Percentiles rank a stretch among this genome's conserved stretches.
These are phyloP conservation scores for Chlamydotis undulata DNA, from an alignment of 2,113 vertebrate genomes.

Conservation along the genomic window DNA sequence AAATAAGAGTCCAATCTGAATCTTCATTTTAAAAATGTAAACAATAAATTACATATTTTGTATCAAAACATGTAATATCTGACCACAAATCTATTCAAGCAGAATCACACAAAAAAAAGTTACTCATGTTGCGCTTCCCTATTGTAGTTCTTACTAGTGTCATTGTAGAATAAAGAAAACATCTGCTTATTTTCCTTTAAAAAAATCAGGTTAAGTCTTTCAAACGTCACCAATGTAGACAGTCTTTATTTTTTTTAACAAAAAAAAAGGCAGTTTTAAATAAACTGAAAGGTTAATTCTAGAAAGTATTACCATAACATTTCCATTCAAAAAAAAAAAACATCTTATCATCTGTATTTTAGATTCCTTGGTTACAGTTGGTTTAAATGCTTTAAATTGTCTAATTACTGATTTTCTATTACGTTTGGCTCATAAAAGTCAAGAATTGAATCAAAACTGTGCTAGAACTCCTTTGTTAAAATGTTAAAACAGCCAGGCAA, in stretches of 20 bases:
- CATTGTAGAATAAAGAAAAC: background rate
- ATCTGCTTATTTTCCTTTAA: background rate
- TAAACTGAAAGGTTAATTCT: slow-evolving; percentile 47
- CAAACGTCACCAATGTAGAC: slow-evolving; percentile 22
- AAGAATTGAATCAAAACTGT: background rate
- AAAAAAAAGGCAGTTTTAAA: slow-evolving; percentile 25
- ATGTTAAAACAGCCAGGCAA: background rate
- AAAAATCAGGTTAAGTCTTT: background rate
- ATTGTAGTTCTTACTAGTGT: background rate
- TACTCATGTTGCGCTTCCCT: background rate
- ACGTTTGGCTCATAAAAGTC: background rate
- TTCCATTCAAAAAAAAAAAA: slow-evolving; percentile 34
- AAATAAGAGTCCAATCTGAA: background rate
- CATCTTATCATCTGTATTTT: background rate
- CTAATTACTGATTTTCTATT: slow-evolving; percentile 23
- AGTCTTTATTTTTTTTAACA: slow-evolving; percentile 42
- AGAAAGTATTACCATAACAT: slow-evolving; percentile 48
- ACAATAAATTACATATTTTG: background rate
- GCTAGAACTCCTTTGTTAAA: background rate
- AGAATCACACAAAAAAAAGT: background rate
- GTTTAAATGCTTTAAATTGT: slow-evolving; percentile 11
- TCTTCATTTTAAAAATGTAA: background rate
- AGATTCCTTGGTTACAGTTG: background rate
- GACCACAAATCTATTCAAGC: background rate
- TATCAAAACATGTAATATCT: background rate